Percentiles rank a stretch among this genome's conserved stretches.
Evolutionary conservation across 2,113 vertebrate genomes (phyloP).

Genomic region (Amphiprion ocellaris): DNA sequence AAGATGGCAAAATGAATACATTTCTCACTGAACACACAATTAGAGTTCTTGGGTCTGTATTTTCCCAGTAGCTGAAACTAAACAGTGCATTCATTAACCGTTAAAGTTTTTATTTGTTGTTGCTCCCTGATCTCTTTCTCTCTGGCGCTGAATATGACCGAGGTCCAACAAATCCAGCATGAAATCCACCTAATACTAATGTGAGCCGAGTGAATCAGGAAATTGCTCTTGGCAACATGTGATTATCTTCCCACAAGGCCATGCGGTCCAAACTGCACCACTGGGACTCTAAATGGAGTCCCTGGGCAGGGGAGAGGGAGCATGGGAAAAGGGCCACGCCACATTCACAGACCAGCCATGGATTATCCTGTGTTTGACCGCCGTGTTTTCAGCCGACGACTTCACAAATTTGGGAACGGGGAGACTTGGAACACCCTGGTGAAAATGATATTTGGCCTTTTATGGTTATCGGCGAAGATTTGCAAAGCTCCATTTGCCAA

Average conservation of each 20-base stretch:
- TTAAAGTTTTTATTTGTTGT: constrained; percentile 53
- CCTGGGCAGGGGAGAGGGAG: constrained; percentile 49
- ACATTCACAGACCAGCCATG: constrained; percentile 51
- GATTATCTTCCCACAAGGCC: constrained; percentile 60
- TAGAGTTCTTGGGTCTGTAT: too few species aligned
- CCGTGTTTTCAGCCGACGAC: neutral
- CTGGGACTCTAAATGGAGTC: constrained; percentile 42
- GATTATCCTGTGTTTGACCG: constrained; percentile 34
- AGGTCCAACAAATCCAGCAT: constrained; percentile 46
- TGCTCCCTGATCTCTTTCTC: neutral
- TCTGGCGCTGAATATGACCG: neutral
- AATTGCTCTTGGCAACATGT: constrained; percentile 55
- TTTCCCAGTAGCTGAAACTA: neutral
- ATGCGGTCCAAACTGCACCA: constrained; percentile 39
- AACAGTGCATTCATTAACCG: constrained; percentile 10
- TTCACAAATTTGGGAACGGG: neutral
- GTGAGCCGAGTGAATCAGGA: constrained; percentile 64
- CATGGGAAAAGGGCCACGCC: constrained; percentile 62
- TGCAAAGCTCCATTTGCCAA: neutral
- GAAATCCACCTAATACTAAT: constrained; percentile 53
- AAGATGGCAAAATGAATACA: too few species aligned
- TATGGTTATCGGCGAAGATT: neutral
- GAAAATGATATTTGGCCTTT: neutral
- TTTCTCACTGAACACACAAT: too few species aligned
- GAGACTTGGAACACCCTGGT: neutral